Conservation (phyloP, 2,113 vertebrate species). For the Lamprotornis superbus region DNA sequence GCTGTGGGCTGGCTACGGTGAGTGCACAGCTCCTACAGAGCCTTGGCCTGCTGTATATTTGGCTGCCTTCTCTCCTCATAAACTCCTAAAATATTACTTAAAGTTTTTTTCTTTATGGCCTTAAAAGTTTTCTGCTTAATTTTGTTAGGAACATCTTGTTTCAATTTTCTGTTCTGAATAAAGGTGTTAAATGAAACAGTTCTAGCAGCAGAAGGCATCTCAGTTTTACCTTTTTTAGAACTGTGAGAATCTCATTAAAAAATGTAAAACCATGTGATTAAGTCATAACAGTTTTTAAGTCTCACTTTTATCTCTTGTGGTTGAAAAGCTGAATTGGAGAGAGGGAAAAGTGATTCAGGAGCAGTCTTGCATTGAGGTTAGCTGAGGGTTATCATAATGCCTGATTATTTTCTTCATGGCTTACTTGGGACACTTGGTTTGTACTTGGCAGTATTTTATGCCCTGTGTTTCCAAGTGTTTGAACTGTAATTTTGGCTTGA, state of each 20-base stretch:
- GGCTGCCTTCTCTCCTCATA: background rate
- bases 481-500: background rate
- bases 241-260: background rate
- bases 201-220: background rate
- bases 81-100: background rate
- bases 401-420: background rate
- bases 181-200: background rate
- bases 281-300: background rate
- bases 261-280: background rate
- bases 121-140: background rate
- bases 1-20: conserved; percentile 91
- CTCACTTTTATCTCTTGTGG: background rate
- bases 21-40: conserved; percentile 15
- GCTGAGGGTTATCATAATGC: background rate
- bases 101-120: background rate
- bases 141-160: background rate
- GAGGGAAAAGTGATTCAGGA: background rate
- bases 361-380: background rate
- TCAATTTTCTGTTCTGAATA: background rate
- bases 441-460: background rate
- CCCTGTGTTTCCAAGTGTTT: background rate
- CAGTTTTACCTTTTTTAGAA: background rate
- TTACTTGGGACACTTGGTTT: background rate
- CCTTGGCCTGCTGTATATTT: conserved; percentile 7
- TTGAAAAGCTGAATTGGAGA: background rate